Conservation (phyloP, 1,140 invertebrate genomes). For the Drosophila miranda region DNA sequence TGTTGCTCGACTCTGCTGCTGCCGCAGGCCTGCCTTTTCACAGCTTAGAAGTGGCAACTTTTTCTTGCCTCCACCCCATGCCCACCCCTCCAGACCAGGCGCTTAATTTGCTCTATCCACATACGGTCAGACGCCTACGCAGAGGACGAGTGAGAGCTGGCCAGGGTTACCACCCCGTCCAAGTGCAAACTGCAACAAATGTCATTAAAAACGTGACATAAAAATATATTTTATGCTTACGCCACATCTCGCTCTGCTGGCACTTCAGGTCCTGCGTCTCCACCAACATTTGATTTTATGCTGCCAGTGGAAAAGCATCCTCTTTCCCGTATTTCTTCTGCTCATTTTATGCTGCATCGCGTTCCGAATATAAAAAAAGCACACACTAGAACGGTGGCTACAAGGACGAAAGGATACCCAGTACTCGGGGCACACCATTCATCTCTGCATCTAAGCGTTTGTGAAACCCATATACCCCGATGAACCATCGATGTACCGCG, state of each 20-base stretch:
- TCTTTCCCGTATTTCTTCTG: constrained; percentile 34
- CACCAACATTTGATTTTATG: constrained; percentile 42
- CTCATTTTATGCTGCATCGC: constrained; percentile 65
- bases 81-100: not conserved
- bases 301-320: constrained; percentile 31
- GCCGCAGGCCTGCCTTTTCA: constrained; percentile 19
- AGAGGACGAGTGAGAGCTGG: not conserved
- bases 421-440: no score
- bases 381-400: not conserved
- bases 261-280: constrained; percentile 16
- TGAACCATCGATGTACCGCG: not conserved
- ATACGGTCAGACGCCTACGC: constrained; percentile 34
- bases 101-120: constrained; percentile 13
- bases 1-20: constrained; percentile 51
- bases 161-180: constrained; percentile 11
- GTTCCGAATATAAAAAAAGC: constrained; percentile 63
- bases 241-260: constrained; percentile 25
- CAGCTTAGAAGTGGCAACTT: constrained; percentile 27
- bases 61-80: constrained; percentile 15
- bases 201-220: constrained; percentile 77
- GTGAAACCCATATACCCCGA: not conserved
- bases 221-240: constrained; percentile 74
- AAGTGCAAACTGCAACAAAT: constrained; percentile 77
- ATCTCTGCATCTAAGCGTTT: no score
- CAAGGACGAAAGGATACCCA: not conserved